These are phyloP conservation scores for Caenorhabditis tropicalis DNA, from an alignment of 1,140 invertebrate species.

Conservation along the genomic window DNA sequence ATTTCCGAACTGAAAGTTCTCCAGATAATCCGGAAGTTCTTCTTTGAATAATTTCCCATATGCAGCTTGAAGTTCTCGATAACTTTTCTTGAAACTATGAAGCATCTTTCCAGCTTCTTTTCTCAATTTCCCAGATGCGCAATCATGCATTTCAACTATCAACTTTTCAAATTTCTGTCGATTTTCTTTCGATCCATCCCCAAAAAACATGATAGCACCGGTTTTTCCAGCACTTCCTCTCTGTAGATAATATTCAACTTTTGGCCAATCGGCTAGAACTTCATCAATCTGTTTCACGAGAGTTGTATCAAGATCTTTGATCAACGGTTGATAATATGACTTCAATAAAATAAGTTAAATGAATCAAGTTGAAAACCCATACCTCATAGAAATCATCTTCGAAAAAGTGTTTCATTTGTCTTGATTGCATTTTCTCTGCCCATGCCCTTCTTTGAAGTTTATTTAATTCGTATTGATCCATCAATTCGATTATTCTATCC, in stretches of 20 bases:
- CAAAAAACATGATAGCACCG: slow-evolving; percentile 68
- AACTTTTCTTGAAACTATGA: slow-evolving; percentile 64
- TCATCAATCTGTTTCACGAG: slow-evolving; percentile 65
- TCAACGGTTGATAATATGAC: slow-evolving; percentile 55
- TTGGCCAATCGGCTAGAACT: slow-evolving; percentile 59
- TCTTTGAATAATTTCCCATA: slow-evolving; percentile 65
- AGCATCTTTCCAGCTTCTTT: slow-evolving; percentile 65
- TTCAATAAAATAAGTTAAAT: neutral
- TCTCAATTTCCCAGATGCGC: slow-evolving; percentile 64
- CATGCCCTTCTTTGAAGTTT: slow-evolving; percentile 63
- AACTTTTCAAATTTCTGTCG: slow-evolving; percentile 59
- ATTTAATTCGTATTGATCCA: slow-evolving; percentile 65
- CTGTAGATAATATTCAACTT: slow-evolving; percentile 26
- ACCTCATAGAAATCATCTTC: slow-evolving; percentile 71
- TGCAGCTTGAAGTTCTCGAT: slow-evolving; percentile 55
- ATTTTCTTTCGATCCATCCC: slow-evolving; percentile 53
- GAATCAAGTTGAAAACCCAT: slow-evolving; percentile 32
- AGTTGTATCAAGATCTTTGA: slow-evolving; percentile 66
- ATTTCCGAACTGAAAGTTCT: slow-evolving; percentile 63
- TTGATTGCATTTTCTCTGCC: slow-evolving; percentile 70
- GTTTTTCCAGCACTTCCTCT: slow-evolving; percentile 63
- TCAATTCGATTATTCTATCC: slow-evolving; percentile 65
- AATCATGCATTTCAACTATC: slow-evolving; percentile 65
- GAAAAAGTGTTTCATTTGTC: slow-evolving; percentile 71
- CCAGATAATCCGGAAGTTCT: slow-evolving; percentile 69